Conservation (phyloP, 2,113 vertebrate genomes). For the Psilopsiagon aurifrons region DNA sequence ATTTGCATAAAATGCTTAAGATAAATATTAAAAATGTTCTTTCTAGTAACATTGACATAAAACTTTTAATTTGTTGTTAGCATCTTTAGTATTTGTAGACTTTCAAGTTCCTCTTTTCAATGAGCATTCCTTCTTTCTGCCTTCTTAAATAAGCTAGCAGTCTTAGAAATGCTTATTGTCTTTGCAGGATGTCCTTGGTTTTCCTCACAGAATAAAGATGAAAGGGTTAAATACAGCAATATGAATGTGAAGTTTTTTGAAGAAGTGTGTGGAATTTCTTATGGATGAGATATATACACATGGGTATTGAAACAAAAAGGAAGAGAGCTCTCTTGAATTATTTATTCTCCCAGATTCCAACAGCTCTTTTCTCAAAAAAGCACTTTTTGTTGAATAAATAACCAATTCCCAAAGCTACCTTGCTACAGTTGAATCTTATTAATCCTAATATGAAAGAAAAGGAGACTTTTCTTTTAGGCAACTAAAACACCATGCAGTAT, state of each 20-base stretch:
- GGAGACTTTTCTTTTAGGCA: background rate
- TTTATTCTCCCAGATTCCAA: constrained; percentile 42
- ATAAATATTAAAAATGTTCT: background rate
- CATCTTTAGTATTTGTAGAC: background rate
- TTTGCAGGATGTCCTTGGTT: background rate
- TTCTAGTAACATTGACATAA: background rate
- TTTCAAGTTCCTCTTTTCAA: background rate
- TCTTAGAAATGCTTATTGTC: background rate
- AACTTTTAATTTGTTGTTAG: background rate
- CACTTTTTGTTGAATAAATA: constrained; percentile 45
- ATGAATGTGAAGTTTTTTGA: background rate
- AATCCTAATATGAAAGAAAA: constrained; percentile 16
- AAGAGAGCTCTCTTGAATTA: constrained; percentile 19
- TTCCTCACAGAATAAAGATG: background rate
- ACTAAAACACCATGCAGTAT: background rate
- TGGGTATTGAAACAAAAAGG: constrained; percentile 42
- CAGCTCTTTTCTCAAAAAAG: background rate
- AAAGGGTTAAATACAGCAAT: background rate
- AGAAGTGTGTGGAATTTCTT: background rate
- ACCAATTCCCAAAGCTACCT: background rate
- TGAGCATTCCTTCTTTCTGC: background rate
- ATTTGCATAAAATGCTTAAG: background rate
- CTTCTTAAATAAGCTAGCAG: background rate
- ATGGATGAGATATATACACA: background rate
- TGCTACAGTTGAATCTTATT: background rate